A percentile compares a stretch with the other conserved stretches of the same genome.
Conservation (phyloP, 92 coral and sea anemone genomes). For the Siderastrea siderea region DNA sequence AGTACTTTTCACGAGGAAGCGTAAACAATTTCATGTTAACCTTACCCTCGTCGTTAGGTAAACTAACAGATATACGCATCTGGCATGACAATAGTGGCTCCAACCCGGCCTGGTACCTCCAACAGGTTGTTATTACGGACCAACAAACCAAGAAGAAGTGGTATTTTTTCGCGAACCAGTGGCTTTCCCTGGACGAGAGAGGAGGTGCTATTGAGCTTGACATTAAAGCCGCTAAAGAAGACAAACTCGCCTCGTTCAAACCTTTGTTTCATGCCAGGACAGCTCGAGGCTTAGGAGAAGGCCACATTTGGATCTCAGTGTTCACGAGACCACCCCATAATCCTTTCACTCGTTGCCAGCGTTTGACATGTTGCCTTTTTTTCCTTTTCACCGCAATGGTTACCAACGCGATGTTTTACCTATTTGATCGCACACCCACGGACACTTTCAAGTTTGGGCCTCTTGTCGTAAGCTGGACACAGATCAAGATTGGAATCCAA, state of each 20-base stretch:
- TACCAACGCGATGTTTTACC: constrained; percentile 61
- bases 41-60: no score
- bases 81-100: constrained; percentile 86
- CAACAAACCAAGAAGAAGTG: constrained; percentile 52
- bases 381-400: constrained; percentile 81
- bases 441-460: no score
- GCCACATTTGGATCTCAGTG: constrained; percentile 80
- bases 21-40: no score
- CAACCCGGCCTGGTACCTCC: constrained; percentile 85
- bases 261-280: constrained; percentile 73
- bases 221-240: constrained; percentile 3
- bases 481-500: no score
- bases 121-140: constrained; percentile 2
- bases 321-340: constrained; percentile 63
- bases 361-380: constrained; percentile 74
- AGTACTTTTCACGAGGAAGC: no score
- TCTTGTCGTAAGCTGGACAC: no score
- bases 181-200: no score
- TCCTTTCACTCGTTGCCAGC: no score
- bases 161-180: constrained; percentile 55
- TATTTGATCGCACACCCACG: no score
- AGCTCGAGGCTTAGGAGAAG: constrained; percentile 8
- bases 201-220: no score
- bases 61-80: not conserved
- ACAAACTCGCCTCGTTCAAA: constrained; percentile 74